Evolutionary conservation across 2,797 vertebrate genomes (phyloP), one percentile per base, ranked within the genome.

Genomic region (Falco naumanni): DNA sequence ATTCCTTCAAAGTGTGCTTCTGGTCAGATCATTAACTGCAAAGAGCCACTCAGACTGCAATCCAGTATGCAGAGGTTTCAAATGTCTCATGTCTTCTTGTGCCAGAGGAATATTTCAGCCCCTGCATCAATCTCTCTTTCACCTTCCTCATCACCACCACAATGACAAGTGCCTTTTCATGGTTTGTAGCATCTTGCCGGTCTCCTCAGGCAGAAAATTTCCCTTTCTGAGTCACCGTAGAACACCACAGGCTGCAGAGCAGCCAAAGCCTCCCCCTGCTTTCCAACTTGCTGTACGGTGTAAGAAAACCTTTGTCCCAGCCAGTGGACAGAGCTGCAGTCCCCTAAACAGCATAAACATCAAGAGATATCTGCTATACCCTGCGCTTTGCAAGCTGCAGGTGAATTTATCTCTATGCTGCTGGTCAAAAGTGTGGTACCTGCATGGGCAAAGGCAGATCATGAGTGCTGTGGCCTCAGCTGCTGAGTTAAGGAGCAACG

Each of bases 161-260:
- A 51, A 75, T 68, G 77, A 90, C 80, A 82, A 90, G 81, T 78
- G 71, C 94, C 78, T 95, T 82, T 54, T 57, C 77, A 25, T 41
- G 68, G 70, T 48, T 89, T 76, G 69, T 31, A 91, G 29, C 89
- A 53, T 81, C 95, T 92, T 87, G 65, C 78, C 91, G 91, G 79
- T 43, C 80, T 75, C 54, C 39, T 95, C 77, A 93, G 71, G 83
- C 94, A 90, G 82, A 87, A 93, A 77, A 84, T 80, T 53, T 86
- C 84, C 51, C 74, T 81, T 90, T 96, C 94, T 93, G 95, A 96
- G 71, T 94, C 93, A 96, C 43, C 18, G 81, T 11, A 84, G 83
- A 83, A 59, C 39, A 72, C 68, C 11, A 2, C 80, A 75, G 47
- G 75, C 80, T 91, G 51, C 13, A 79, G 48, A 86, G 54, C 63